These are phyloP conservation scores for Centropus unirufus DNA, from an alignment of 2,113 vertebrate genomes.

Conservation along the genomic window DNA sequence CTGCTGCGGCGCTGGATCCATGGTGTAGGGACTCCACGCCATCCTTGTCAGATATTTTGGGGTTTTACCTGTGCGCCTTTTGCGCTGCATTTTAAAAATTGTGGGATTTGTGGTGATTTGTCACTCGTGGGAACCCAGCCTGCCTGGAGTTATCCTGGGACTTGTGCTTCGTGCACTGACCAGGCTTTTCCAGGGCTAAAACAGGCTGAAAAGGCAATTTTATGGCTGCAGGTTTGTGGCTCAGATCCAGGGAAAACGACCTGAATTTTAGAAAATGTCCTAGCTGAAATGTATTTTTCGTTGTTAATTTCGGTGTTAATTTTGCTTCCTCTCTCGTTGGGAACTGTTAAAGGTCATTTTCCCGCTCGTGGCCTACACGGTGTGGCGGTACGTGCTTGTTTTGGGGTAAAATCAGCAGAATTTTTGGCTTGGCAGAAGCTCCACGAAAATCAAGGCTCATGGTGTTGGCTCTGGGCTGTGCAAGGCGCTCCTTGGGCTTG, in stretches of 20 bases:
- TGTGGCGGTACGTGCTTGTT: background rate
- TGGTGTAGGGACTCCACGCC: background rate
- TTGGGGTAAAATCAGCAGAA: background rate
- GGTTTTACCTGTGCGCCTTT: background rate
- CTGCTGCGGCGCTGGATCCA: background rate
- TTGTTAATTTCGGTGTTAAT: background rate
- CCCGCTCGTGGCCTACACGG: background rate
- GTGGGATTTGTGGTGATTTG: background rate
- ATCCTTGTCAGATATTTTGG: background rate
- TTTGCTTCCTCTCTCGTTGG: background rate
- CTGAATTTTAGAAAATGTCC: background rate
- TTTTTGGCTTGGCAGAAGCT: background rate
- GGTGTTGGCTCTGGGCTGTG: background rate
- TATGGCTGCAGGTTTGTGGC: background rate
- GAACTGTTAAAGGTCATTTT: background rate
- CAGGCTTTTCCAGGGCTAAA: background rate
- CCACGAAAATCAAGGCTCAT: accelerated
- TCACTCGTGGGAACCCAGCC: background rate
- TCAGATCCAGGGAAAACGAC: background rate
- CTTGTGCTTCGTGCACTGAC: background rate
- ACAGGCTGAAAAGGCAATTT: background rate
- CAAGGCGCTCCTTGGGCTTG: background rate
- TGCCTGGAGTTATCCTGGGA: background rate
- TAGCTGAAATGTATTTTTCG: background rate
- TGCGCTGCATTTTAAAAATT: background rate